Evolutionary conservation across 2,113 vertebrate species (phyloP).

Genomic region (Catharus fuscescens): DNA sequence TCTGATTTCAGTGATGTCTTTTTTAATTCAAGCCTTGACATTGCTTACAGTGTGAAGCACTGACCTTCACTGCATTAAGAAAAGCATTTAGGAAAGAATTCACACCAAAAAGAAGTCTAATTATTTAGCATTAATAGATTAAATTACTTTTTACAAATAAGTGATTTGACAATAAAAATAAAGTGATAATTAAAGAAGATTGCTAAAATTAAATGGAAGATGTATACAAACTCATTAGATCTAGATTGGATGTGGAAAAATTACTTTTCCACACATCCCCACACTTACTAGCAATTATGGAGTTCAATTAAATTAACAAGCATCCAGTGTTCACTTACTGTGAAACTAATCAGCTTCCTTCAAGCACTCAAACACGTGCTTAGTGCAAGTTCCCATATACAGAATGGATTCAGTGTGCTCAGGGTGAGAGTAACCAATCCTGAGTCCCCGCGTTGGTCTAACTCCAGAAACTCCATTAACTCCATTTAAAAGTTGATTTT

Average conservation of each 20-base stretch:
- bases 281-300: not conserved
- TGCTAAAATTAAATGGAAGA: conserved; percentile 14
- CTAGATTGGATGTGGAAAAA: not conserved
- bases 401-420: not conserved
- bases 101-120: not conserved
- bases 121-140: not conserved
- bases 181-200: not conserved
- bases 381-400: not conserved
- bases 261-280: not conserved
- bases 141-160: not conserved
- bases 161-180: not conserved
- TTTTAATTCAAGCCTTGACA: not conserved
- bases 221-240: not conserved
- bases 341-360: not conserved
- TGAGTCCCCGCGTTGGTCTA: accelerated
- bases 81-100: not conserved
- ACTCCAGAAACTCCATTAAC: not conserved
- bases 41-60: not conserved
- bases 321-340: not conserved
- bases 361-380: not conserved
- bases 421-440: not conserved
- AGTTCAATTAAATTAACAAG: conserved; percentile 40
- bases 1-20: not conserved
- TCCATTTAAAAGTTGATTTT: not conserved
- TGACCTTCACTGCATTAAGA: not conserved